phyloP scores from a whole-genome alignment of 2,888 invertebrate genomes.

The Melinaea menophilus region DNA sequence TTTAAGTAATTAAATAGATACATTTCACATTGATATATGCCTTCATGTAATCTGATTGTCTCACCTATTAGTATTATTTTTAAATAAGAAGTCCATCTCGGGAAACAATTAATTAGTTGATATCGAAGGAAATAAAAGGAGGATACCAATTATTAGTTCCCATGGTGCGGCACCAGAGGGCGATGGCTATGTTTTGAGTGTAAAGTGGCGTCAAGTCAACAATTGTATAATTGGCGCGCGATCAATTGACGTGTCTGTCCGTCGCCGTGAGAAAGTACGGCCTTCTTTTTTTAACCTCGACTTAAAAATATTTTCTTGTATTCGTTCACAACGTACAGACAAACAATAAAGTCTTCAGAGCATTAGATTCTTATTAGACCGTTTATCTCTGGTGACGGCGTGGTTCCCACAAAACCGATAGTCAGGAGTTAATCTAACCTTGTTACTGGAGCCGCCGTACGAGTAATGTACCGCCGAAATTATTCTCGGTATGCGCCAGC shows the following conservation, averaged over 20 bases:
- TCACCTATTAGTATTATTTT: too few relatives aligned
- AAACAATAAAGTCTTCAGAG: neutral
- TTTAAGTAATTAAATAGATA: too few relatives aligned
- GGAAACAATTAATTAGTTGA: neutral
- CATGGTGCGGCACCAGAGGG: slow-evolving; percentile 28
- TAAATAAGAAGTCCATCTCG: neutral
- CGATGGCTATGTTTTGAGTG: slow-evolving; percentile 26
- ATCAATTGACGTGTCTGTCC: slow-evolving; percentile 45
- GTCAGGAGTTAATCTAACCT: slow-evolving; percentile 18
- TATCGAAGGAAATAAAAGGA: neutral
- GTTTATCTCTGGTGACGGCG: slow-evolving; percentile 27
- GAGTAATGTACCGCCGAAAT: slow-evolving; percentile 6
- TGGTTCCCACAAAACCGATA: slow-evolving; percentile 21
- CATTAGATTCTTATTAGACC: slow-evolving; percentile 9
- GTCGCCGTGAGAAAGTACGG: slow-evolving; percentile 19
- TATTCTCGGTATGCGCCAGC: slow-evolving; percentile 16
- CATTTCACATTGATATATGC: too few relatives aligned
- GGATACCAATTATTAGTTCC: slow-evolving; percentile 33
- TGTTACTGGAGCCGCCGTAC: slow-evolving; percentile 11
- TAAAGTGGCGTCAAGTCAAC: slow-evolving; percentile 42
- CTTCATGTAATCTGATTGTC: too few relatives aligned
- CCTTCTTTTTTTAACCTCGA: neutral
- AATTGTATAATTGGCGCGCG: slow-evolving; percentile 63
- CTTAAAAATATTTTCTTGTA: neutral
- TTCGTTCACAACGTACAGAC: neutral